phyloP scores from a whole-genome alignment of 2,113 vertebrate species.

The Agapornis roseicollis region DNA sequence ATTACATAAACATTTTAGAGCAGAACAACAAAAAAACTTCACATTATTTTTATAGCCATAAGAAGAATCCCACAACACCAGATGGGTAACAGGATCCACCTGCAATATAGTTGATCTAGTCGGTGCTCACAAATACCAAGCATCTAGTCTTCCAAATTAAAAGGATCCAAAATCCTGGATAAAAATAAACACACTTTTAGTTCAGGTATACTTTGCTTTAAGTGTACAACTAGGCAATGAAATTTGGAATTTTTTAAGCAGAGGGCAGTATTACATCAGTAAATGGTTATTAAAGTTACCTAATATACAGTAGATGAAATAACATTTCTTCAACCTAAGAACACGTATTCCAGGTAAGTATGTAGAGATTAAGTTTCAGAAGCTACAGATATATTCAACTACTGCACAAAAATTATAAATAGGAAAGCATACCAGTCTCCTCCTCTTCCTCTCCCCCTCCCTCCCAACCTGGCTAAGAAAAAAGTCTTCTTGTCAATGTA shows the following conservation, averaged over 20 bases:
- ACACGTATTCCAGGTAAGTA: background rate
- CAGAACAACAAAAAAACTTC: background rate
- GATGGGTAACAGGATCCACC: background rate
- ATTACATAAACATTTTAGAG: background rate
- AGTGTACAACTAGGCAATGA: background rate
- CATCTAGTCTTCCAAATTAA: background rate
- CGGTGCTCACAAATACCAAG: background rate
- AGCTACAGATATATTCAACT: background rate
- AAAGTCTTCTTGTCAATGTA: background rate
- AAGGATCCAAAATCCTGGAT: background rate
- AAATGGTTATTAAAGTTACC: slow-evolving; percentile 30
- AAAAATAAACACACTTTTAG: background rate
- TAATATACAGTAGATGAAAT: background rate
- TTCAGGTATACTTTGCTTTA: background rate
- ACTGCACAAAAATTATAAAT: background rate
- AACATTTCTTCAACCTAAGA: background rate
- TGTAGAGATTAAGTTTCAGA: background rate
- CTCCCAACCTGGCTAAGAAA: background rate
- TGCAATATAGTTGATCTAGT: background rate
- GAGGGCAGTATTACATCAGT: slow-evolving; percentile 49
- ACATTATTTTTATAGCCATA: background rate
- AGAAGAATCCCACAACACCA: background rate
- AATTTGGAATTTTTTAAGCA: slow-evolving; percentile 51
- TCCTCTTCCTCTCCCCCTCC: background rate
- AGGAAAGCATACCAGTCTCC: background rate